Conservation (phyloP, 2,797 vertebrate species). For the Threskiornis aethiopicus region DNA sequence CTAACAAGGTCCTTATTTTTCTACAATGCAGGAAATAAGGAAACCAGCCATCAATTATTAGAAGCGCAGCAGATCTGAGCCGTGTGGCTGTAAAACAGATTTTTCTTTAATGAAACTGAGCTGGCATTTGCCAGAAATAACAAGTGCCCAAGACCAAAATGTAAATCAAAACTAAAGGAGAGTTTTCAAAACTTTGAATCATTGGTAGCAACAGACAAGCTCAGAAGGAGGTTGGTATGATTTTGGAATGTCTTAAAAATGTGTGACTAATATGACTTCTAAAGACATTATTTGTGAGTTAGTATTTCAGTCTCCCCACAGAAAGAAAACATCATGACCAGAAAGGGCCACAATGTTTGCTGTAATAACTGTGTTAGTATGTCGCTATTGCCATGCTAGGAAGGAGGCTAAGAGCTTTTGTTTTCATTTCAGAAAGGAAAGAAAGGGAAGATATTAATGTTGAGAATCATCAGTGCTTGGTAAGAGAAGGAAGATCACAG, state of each 20-base stretch:
- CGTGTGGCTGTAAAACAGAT: slow-evolving; percentile 75
- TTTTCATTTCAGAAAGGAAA: slow-evolving; percentile 25
- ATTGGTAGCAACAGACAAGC: slow-evolving; percentile 76
- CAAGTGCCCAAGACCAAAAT: slow-evolving; percentile 82
- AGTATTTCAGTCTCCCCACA: slow-evolving; percentile 74
- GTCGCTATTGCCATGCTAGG: slow-evolving; percentile 12
- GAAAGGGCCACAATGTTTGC: slow-evolving; percentile 44
- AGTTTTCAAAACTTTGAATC: slow-evolving; percentile 80
- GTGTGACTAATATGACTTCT: slow-evolving; percentile 82
- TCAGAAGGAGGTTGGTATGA: slow-evolving; percentile 70
- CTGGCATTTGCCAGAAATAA: slow-evolving; percentile 82
- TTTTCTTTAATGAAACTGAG: slow-evolving; percentile 86
- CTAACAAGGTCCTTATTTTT: slow-evolving; percentile 73
- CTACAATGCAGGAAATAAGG: slow-evolving; percentile 72
- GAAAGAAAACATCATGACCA: slow-evolving; percentile 48
- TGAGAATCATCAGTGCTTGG: neutral
- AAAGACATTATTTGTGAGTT: slow-evolving; percentile 73
- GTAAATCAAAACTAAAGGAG: slow-evolving; percentile 83
- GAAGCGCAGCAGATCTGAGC: slow-evolving; percentile 65
- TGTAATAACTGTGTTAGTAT: slow-evolving; percentile 66
- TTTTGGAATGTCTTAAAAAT: slow-evolving; percentile 83
- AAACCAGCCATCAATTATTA: slow-evolving; percentile 69
- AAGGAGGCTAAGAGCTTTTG: slow-evolving; percentile 11
- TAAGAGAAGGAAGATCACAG: neutral
- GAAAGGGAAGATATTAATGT: neutral